Conservation (phyloP, 2,888 invertebrate species). For the Acanthosoma haemorrhoidale region DNA sequence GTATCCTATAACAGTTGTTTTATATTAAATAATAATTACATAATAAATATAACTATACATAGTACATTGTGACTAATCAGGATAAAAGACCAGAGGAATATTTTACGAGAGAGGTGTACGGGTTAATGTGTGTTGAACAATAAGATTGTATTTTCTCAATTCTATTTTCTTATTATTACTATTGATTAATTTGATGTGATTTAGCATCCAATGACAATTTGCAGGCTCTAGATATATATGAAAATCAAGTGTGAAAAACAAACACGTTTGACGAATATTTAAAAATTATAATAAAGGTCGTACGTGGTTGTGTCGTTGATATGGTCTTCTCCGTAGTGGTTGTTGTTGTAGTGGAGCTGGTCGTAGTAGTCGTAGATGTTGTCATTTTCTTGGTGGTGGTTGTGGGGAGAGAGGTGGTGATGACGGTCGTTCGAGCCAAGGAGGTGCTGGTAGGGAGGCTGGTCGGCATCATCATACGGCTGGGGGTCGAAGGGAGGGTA, state of each 20-base stretch:
- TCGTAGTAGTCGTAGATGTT: conserved; percentile 47
- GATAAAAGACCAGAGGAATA: no score
- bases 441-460: conserved; percentile 48
- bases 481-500: conserved; percentile 35
- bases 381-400: conserved; percentile 43
- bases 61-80: no score
- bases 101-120: no score
- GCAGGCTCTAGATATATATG: no score
- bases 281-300: background rate
- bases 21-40: background rate
- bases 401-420: conserved; percentile 36
- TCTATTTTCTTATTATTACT: no score
- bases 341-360: conserved; percentile 44
- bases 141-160: no score
- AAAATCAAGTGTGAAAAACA: no score
- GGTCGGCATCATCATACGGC: conserved; percentile 50
- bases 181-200: no score
- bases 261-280: background rate
- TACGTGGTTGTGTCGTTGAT: conserved; percentile 51
- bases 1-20: conserved; percentile 54
- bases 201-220: no score
- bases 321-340: conserved; percentile 40
- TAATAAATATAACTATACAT: no score
- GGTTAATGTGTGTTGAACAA: no score
- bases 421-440: conserved; percentile 46